A percentile compares a stretch with the other conserved stretches of the same genome.
Evolutionary conservation across 2,113 vertebrate species (phyloP).

Genomic region (Pogona vitticeps): DNA sequence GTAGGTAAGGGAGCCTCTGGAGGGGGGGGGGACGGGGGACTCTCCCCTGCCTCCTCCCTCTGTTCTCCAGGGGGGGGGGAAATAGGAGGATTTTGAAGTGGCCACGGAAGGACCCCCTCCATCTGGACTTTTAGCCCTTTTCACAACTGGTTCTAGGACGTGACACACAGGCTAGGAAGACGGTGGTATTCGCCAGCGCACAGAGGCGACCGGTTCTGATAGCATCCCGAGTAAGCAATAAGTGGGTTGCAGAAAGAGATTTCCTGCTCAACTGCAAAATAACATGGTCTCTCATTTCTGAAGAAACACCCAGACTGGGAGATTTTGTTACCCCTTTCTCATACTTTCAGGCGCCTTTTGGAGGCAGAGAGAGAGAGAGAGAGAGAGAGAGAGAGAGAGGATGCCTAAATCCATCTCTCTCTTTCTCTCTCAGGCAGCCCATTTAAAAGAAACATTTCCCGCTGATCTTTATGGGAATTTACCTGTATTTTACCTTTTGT

Average conservation of each 20-base stretch:
- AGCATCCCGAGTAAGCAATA: not conserved
- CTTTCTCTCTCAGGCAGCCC: too few species aligned
- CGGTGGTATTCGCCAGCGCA: too few species aligned
- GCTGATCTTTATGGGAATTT: not conserved
- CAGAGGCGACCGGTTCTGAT: not conserved
- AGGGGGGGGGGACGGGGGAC: not conserved
- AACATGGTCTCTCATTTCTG: not conserved
- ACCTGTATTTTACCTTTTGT: not conserved
- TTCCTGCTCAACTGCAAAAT: not conserved
- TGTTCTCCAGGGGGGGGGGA: not conserved
- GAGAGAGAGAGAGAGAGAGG: too few species aligned
- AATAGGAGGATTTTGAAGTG: not conserved
- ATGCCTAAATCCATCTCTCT: too few species aligned
- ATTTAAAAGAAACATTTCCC: not conserved
- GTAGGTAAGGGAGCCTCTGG: constrained; percentile 82
- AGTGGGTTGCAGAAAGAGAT: too few species aligned
- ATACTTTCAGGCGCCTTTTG: not conserved
- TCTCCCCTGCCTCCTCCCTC: too few species aligned
- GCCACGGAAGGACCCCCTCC: not conserved
- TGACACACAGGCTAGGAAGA: too few species aligned
- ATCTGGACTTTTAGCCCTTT: too few species aligned
- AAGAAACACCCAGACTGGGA: too few species aligned
- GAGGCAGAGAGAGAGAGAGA: not conserved
- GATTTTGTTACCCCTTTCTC: not conserved
- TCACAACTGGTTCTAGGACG: too few species aligned